Evolutionary conservation across 2,888 invertebrate species (phyloP).

Genomic region (Hanleya hanleyi): DNA sequence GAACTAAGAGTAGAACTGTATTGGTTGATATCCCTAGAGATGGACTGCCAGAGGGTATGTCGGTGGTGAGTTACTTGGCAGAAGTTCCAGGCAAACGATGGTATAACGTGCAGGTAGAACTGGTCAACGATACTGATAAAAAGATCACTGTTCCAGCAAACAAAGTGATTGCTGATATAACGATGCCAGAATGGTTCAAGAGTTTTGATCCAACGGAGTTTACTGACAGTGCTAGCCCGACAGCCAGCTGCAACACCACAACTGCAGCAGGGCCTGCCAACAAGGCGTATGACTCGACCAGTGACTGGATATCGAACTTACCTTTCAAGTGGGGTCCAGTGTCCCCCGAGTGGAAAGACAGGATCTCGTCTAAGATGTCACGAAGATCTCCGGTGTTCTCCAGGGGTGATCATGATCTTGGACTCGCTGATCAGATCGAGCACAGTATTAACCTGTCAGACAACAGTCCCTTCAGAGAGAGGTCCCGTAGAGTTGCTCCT

Average conservation of each 20-base stretch:
- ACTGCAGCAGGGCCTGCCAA: too few relatives aligned
- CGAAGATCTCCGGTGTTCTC: not conserved
- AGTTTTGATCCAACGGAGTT: not conserved
- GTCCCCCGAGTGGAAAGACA: not conserved
- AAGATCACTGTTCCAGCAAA: not conserved
- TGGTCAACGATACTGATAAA: not conserved
- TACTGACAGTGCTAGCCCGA: not conserved
- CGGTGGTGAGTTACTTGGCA: not conserved
- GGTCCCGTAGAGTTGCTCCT: not conserved
- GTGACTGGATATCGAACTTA: not conserved
- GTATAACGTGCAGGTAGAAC: not conserved
- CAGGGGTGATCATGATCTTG: not conserved
- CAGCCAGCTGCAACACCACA: too few relatives aligned
- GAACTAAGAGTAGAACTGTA: not conserved
- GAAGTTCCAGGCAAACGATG: not conserved
- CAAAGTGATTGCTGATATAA: not conserved
- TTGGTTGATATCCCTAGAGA: not conserved
- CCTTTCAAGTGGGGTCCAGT: not conserved
- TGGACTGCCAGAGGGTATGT: not conserved
- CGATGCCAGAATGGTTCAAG: not conserved
- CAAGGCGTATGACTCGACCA: too few relatives aligned
- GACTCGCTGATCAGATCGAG: not conserved
- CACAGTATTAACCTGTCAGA: not conserved
- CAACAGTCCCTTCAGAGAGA: not conserved
- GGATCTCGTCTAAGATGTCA: not conserved